Evolutionary conservation across 2,113 vertebrate genomes (phyloP).

Genomic region (Dipodomys spectabilis): DNA sequence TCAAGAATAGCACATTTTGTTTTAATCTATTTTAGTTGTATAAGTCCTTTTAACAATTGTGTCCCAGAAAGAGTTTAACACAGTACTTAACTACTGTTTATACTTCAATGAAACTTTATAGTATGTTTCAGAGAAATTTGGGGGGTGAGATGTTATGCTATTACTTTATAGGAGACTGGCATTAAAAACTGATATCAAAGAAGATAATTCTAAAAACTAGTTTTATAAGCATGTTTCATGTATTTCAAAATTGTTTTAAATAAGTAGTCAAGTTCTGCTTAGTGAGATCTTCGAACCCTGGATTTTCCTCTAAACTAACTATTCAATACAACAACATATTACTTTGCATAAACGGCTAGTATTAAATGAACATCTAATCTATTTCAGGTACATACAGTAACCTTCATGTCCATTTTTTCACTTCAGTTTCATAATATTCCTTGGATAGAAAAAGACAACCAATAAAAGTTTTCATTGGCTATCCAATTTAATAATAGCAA

Average conservation of each 20-base stretch:
- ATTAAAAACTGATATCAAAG: slow-evolving; percentile 33
- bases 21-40: slow-evolving; percentile 75
- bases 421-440: slow-evolving; percentile 38
- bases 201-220: slow-evolving; percentile 13
- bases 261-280: slow-evolving; percentile 17
- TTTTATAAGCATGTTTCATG: neutral
- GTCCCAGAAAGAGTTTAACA: slow-evolving; percentile 46
- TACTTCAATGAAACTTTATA: slow-evolving; percentile 33
- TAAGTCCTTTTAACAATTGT: slow-evolving; percentile 67
- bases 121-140: neutral
- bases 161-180: neutral
- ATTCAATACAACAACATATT: slow-evolving; percentile 16
- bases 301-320: slow-evolving; percentile 39
- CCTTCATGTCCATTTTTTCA: slow-evolving; percentile 34
- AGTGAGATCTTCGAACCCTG: neutral
- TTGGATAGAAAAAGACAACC: neutral
- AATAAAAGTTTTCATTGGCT: slow-evolving; percentile 16
- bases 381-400: neutral
- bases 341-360: neutral
- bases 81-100: neutral
- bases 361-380: neutral
- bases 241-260: slow-evolving; percentile 33
- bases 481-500: neutral
- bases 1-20: slow-evolving; percentile 70
- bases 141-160: slow-evolving; percentile 16